Base-by-base conservation (phyloP, 2,888 invertebrate genomes). In the Gryllus longicercus region DNA sequence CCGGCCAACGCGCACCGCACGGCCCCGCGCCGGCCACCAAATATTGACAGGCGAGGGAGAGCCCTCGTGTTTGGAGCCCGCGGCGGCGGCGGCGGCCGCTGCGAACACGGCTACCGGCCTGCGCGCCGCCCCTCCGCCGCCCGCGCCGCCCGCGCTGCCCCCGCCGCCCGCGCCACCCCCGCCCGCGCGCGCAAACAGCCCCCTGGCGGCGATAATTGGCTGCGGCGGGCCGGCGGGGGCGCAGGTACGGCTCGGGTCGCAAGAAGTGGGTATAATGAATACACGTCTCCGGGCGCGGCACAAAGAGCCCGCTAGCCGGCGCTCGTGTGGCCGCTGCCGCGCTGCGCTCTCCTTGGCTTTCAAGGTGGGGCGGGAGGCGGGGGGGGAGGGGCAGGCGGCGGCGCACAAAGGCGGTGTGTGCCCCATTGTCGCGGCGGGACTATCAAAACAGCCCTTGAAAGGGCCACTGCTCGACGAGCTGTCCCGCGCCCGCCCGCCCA, bases 221-320 rank as follows among this genome's bases (percentile, higher is more conserved):
- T 63, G 63, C 4, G 16, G 63, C 63, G 63, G n/a, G 16, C 63
- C 1, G 63, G 63, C n/a, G 63, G 63, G n/a, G n/a, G 63, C 63
- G 11, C 63, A 63, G 63, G 63, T 63, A 63, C 63, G 11, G 16
- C 63, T 5, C 38, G 38, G 38, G 38, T 38, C 16, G 63, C 63
- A 63, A 63, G 63, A 63, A 63, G 63, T 63, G 63, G 63, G 63
- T 63, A 63, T 63, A 63, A 63, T 63, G 63, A 63, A 63, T 63
- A 63, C 63, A 63, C 63, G 63, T 63, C 63, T 63, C n/a, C 63
- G 63, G n/a, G 16, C 14, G 63, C 63, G n/a, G n/a, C 63, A 63
- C 63, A 63, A 63, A 63, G 38, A 16, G 63, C 14, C 63, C 63
- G 63, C 38, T n/a, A 63, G 63, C 14, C 16, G 63, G 14, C 63